Conservation (phyloP, 2,888 invertebrate genomes). For the Elmis aenea region DNA sequence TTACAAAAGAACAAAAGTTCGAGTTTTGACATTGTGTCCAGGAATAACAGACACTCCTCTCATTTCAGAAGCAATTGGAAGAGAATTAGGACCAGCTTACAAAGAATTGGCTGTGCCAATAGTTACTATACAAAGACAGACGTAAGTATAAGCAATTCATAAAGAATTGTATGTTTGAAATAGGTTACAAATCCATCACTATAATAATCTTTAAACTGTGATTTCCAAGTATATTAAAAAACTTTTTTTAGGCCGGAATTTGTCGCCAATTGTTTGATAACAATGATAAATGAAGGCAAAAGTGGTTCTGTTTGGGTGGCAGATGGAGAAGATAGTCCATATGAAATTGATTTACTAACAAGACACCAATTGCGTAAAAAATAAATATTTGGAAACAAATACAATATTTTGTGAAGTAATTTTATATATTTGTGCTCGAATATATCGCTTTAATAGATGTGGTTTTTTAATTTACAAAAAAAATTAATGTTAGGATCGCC, state of each 20-base stretch:
- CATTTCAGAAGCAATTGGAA: constrained; percentile 18
- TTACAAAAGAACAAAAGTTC: constrained; percentile 40
- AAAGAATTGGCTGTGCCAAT: constrained; percentile 5
- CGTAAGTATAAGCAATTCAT: constrained; percentile 9
- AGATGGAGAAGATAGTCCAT: constrained; percentile 33
- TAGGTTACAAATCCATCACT: too few relatives aligned
- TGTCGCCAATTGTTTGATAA: constrained; percentile 44
- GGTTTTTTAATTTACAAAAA: too few relatives aligned
- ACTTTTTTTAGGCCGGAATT: constrained; percentile 32
- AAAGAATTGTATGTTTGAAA: constrained; percentile 1
- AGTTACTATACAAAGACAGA: constrained; percentile 9
- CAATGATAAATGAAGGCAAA: constrained; percentile 41
- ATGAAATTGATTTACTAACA: not conserved
- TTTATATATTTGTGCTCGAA: too few relatives aligned
- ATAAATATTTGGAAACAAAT: too few relatives aligned
- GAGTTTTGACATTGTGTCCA: constrained; percentile 43
- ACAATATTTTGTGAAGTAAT: too few relatives aligned
- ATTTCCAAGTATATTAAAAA: too few relatives aligned
- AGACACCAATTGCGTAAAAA: too few relatives aligned
- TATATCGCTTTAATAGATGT: too few relatives aligned
- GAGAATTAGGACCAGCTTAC: constrained; percentile 7
- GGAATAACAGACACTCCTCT: constrained; percentile 43
- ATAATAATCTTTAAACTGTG: too few relatives aligned
- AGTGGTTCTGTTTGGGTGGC: constrained; percentile 48
- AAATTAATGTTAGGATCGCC: too few relatives aligned